phyloP scores from a whole-genome alignment of 92 coral and sea anemone genomes.

The Epizoanthus fatuus region DNA sequence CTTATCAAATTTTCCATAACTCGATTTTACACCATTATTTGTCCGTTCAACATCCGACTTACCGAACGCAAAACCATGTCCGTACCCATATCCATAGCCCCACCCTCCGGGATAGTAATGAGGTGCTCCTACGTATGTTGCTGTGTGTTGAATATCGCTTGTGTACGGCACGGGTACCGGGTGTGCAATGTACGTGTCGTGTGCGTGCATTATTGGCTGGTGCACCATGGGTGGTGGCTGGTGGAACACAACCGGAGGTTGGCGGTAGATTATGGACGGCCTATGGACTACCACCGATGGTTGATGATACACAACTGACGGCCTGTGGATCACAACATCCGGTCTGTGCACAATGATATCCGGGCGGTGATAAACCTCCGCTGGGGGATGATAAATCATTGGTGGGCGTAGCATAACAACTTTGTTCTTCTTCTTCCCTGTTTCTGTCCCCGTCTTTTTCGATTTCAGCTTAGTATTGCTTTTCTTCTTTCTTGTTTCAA shows the following conservation, averaged over 20 bases:
- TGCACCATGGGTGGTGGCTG: constrained; percentile 96
- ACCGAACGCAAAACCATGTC: constrained; percentile 51
- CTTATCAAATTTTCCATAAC: neutral
- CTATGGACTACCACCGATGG: constrained; percentile 96
- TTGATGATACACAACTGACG: constrained; percentile 95
- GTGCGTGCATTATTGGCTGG: constrained; percentile 88
- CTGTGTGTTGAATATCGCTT: constrained; percentile 72
- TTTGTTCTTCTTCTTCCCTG: constrained; percentile 84
- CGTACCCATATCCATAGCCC: constrained; percentile 71
- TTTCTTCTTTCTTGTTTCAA: constrained; percentile 16
- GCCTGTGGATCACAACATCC: constrained; percentile 88
- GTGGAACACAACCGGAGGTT: constrained; percentile 98
- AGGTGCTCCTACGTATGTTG: constrained; percentile 85
- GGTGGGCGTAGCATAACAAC: constrained; percentile 94
- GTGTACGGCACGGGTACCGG: constrained; percentile 77
- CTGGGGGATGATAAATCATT: constrained; percentile 97
- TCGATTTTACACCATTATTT: neutral
- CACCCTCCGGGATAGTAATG: constrained; percentile 77
- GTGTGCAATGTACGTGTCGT: constrained; percentile 87
- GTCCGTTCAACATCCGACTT: constrained; percentile 67
- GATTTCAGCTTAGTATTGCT: neutral
- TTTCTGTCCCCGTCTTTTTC: constrained; percentile 11
- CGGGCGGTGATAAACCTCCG: constrained; percentile 98
- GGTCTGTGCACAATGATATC: constrained; percentile 94
- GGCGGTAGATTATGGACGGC: constrained; percentile 91